phyloP scores from a whole-genome alignment of 2,797 vertebrate genomes.

The Linurgus olivaceus region DNA sequence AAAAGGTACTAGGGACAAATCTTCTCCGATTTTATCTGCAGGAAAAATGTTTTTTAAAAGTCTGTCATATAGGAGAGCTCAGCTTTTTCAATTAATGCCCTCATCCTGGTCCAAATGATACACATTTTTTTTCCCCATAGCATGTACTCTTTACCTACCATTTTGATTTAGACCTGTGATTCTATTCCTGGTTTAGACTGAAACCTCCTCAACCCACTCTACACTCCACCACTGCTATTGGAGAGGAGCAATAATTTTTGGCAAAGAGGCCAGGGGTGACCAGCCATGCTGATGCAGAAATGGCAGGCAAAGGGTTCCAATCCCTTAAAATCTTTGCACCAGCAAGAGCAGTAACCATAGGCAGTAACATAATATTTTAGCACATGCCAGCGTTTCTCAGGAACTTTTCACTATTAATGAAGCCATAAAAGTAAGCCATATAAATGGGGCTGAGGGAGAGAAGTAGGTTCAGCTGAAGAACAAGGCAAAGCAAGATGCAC shows the following conservation, averaged over 20 bases:
- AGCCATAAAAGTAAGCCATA: neutral
- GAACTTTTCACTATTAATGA: neutral
- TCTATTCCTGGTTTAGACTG: neutral
- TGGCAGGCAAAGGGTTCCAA: neutral
- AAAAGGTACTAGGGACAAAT: neutral
- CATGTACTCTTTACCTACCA: neutral
- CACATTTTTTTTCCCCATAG: accelerated
- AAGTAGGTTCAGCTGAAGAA: neutral
- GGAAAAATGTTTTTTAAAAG: neutral
- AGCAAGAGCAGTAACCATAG: neutral
- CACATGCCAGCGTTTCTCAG: neutral
- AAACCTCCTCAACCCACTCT: neutral
- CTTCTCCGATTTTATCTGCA: neutral
- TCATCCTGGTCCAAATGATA: neutral
- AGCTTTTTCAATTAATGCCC: neutral
- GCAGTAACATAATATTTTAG: neutral
- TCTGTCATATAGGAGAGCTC: neutral
- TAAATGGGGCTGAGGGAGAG: neutral
- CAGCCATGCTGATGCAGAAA: neutral
- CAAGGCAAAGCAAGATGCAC: neutral
- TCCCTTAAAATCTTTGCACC: neutral
- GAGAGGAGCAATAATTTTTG: neutral
- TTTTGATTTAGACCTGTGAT: neutral
- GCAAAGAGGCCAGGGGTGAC: neutral
- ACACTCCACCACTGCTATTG: neutral